Percentiles rank a stretch among this genome's conserved stretches.
Evolutionary conservation across 2,888 invertebrate genomes (phyloP).

Genomic region (Anoncus sp.): DNA sequence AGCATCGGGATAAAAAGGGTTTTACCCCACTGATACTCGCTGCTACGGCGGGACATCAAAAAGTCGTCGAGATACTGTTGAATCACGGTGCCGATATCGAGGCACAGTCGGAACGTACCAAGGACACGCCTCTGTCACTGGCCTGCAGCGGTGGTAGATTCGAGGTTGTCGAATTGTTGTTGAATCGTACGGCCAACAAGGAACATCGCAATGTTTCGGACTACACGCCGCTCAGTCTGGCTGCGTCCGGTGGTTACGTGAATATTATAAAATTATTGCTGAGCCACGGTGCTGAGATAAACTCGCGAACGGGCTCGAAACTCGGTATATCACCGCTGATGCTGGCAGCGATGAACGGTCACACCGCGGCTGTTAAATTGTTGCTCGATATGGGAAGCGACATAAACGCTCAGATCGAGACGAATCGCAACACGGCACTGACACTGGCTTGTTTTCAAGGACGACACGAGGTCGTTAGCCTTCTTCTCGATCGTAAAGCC

Average conservation of each 20-base stretch:
- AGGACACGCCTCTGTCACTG: slow-evolving; percentile 98
- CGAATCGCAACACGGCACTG: slow-evolving; percentile 99
- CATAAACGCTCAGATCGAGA: slow-evolving; percentile 99
- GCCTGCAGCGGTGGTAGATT: slow-evolving; percentile 99
- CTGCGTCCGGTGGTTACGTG: slow-evolving; percentile 99
- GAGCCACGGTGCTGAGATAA: slow-evolving; percentile 98
- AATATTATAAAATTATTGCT: slow-evolving; percentile 98
- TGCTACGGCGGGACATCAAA: slow-evolving; percentile 97
- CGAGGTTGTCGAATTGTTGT: slow-evolving; percentile 96
- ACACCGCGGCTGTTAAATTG: slow-evolving; percentile 96
- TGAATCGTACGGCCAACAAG: slow-evolving; percentile 96
- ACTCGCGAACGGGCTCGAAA: slow-evolving; percentile 98
- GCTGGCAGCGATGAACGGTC: slow-evolving; percentile 99
- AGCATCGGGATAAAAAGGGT: slow-evolving; percentile 99
- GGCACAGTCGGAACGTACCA: slow-evolving; percentile 99
- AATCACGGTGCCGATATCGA: slow-evolving; percentile 99
- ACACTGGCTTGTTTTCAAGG: slow-evolving; percentile 99
- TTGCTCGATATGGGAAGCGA: slow-evolving; percentile 99
- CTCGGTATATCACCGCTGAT: slow-evolving; percentile 99
- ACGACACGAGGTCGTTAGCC: slow-evolving; percentile 98
- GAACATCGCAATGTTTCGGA: slow-evolving; percentile 99
- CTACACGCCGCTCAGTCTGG: slow-evolving; percentile 99
- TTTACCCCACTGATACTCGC: slow-evolving; percentile 99
- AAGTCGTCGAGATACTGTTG: slow-evolving; percentile 96
- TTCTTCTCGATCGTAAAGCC: slow-evolving; percentile 97